These are phyloP conservation scores for Glaucomys volans DNA, from an alignment of 2,113 vertebrate genomes.

Conservation along the genomic window DNA sequence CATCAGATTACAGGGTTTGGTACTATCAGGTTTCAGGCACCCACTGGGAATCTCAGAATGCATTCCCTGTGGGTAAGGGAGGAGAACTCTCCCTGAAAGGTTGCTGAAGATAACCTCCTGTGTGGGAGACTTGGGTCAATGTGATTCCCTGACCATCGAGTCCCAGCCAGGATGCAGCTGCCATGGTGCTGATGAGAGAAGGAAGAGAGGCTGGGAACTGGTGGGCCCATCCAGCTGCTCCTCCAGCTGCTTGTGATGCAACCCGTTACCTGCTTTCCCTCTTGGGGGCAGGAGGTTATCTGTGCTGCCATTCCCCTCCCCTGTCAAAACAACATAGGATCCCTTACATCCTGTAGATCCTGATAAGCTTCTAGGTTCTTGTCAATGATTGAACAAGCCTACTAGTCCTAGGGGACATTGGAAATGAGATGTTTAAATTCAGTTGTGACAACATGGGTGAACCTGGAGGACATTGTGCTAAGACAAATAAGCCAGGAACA, in stretches of 20 bases:
- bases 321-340: background rate
- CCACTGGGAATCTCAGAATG: background rate
- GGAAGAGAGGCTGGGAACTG: background rate
- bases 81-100: background rate
- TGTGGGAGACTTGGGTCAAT: background rate
- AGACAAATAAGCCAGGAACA: background rate
- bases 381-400: background rate
- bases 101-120: background rate
- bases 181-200: background rate
- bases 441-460: background rate
- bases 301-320: background rate
- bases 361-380: background rate
- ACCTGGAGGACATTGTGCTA: background rate
- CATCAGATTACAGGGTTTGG: background rate
- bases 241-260: background rate
- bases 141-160: background rate
- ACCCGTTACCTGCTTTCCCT: background rate
- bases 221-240: background rate
- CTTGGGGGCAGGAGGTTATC: background rate
- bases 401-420: background rate
- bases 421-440: conserved; percentile 18
- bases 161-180: background rate
- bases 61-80: background rate
- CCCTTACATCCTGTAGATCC: background rate
- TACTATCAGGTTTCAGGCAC: background rate